Evolutionary conservation across 1,140 invertebrate species (phyloP).

Genomic region (Drosophila novamexicana): DNA sequence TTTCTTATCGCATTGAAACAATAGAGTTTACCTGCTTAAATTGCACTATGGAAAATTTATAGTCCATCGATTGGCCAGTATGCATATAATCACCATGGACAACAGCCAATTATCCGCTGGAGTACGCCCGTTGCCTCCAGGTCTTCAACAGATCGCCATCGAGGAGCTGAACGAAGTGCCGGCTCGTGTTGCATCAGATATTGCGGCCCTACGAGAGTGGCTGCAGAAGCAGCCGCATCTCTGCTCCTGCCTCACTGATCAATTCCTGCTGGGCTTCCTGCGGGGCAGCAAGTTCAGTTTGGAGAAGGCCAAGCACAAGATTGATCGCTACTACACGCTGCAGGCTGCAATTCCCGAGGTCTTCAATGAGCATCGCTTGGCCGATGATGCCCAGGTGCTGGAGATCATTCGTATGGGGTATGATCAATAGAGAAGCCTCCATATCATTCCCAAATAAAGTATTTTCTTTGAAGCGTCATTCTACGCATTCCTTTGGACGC

Average conservation of each 20-base stretch:
- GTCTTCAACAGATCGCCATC: slow-evolving; percentile 79
- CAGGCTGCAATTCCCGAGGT: slow-evolving; percentile 86
- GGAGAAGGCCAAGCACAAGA: slow-evolving; percentile 87
- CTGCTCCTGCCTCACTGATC: slow-evolving; percentile 85
- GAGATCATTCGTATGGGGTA: slow-evolving; percentile 85
- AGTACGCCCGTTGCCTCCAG: slow-evolving; percentile 46
- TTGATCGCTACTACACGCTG: slow-evolving; percentile 88
- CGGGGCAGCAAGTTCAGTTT: slow-evolving; percentile 88
- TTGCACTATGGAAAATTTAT: slow-evolving; percentile 19
- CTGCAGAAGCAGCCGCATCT: slow-evolving; percentile 87
- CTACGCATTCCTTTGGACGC: slow-evolving; percentile 51
- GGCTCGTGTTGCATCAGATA: slow-evolving; percentile 85
- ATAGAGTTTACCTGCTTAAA: slow-evolving; percentile 14
- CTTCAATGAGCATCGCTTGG: slow-evolving; percentile 75
- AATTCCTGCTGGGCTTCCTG: slow-evolving; percentile 87
- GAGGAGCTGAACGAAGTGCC: slow-evolving; percentile 87
- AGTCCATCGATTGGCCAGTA: slow-evolving; percentile 16
- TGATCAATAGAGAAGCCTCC: not conserved
- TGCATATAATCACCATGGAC: slow-evolving; percentile 27
- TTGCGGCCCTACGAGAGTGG: slow-evolving; percentile 87
- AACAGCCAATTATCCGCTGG: not conserved
- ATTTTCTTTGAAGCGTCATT: slow-evolving; percentile 44
- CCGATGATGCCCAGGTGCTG: slow-evolving; percentile 67
- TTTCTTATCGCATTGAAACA: slow-evolving; percentile 28
- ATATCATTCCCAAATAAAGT: not conserved